Evolutionary conservation across 2,888 invertebrate genomes (phyloP), one percentile per base, ranked within the genome.

Genomic region (Rhabditoides inermis): DNA sequence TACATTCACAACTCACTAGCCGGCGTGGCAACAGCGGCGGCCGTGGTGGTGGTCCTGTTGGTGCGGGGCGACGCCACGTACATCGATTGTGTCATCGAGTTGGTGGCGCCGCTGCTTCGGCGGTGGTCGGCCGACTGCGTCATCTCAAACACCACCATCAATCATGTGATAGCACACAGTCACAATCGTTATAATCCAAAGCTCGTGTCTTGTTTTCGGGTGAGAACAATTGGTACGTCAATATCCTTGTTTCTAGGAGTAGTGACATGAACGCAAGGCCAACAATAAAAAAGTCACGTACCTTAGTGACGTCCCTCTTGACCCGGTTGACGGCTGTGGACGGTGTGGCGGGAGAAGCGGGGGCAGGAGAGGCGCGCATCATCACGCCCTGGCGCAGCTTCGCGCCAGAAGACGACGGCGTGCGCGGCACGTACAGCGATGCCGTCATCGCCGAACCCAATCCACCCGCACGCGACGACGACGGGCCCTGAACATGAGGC

Each of bases 391-490:
- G n/a, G n/a, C n/a, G n/a, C n/a, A n/a, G n/a, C n/a, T n/a, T n/a
- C n/a, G n/a, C n/a, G n/a, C n/a, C n/a, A n/a, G n/a, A n/a, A 7
- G 53, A 41, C n/a, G 57, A 50, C 6, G 57, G 54, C 6, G 57
- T 54, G n/a, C n/a, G n/a, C 10, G 60, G 49, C 22, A 57, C 60
- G 47, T 60, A 60, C 55, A 60, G 49, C n/a, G 56, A 56, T 4
- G 55, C 51, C 18, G 60, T 60, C 60, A 60, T 59, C 30, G 54
- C 44, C 22, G 40, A 39, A 10, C 18, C 10, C n/a, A n/a, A n/a
- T n/a, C n/a, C n/a, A n/a, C n/a, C n/a, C n/a, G n/a, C n/a, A n/a
- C n/a, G 49, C n/a, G 56, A 56, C 3, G 55, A 50, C 18, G 60
- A 56, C 60, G 56, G 56, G 25, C 51, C 44, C 22, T 12, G 20